Conservation (phyloP, 2,888 invertebrate species). For the Drosophila borborema region DNA sequence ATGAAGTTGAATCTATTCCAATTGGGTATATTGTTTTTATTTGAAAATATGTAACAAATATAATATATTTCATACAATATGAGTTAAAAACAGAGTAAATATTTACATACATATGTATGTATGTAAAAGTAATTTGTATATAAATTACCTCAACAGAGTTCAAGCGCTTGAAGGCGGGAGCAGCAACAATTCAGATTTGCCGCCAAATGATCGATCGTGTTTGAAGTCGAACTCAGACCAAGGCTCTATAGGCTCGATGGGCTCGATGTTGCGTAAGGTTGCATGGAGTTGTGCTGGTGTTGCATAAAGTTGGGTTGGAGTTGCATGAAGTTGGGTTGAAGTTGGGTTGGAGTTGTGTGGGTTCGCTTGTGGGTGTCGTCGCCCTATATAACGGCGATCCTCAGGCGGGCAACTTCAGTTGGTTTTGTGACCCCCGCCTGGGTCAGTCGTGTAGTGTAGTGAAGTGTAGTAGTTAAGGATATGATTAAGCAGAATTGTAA, state of each 20-base stretch:
- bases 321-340: too few relatives aligned
- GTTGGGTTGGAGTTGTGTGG: too few relatives aligned
- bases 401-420: background rate
- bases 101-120: background rate
- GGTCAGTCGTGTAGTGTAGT: background rate
- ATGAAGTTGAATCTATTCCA: background rate
- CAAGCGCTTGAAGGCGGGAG: background rate
- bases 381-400: background rate
- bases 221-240: background rate
- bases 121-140: background rate
- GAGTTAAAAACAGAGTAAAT: background rate
- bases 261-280: background rate
- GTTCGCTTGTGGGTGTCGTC: background rate
- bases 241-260: too few relatives aligned
- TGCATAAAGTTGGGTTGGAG: too few relatives aligned
- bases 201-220: background rate
- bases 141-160: background rate
- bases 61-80: background rate
- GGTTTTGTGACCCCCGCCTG: background rate
- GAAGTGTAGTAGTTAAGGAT: background rate
- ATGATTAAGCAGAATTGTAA: background rate
- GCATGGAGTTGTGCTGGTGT: too few relatives aligned
- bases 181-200: background rate
- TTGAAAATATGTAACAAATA: background rate
- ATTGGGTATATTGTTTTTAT: background rate